Evolutionary conservation across 2,888 invertebrate species (phyloP).

Genomic region (Marronus borbonicus): DNA sequence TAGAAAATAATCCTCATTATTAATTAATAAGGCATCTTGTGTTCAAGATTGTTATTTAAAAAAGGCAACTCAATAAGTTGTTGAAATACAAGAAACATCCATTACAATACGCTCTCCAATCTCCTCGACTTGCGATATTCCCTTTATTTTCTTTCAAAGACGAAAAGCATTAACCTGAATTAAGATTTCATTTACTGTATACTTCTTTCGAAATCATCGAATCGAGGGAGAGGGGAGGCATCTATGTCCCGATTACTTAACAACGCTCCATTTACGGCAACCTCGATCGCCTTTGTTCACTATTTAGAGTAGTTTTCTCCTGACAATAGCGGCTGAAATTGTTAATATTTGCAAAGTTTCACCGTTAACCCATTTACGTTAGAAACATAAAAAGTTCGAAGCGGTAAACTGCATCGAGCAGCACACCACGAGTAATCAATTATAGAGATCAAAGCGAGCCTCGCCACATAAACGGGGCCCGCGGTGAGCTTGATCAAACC

Average conservation of each 20-base stretch:
- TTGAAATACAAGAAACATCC: no score
- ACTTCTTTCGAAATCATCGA: neutral
- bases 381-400: conserved; percentile 18
- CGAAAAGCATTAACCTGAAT: conserved; percentile 15
- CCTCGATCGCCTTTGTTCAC: neutral
- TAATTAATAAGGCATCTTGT: no score
- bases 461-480: conserved; percentile 2
- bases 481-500: neutral
- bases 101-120: neutral
- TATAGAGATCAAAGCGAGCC: conserved; percentile 33
- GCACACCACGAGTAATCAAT: conserved; percentile 30
- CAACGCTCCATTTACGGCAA: conserved; percentile 9
- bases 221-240: neutral
- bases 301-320: conserved; percentile 12
- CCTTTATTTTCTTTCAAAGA: neutral
- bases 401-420: conserved; percentile 21
- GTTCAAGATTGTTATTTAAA: no score
- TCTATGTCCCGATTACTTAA: conserved; percentile 14
- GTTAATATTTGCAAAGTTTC: conserved; percentile 17
- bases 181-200: conserved; percentile 12
- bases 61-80: no score
- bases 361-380: neutral
- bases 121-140: neutral
- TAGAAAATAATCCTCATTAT: no score
- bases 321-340: neutral